These are phyloP conservation scores for Hemicordylus capensis DNA, from an alignment of 2,113 vertebrate species.

Conservation along the genomic window DNA sequence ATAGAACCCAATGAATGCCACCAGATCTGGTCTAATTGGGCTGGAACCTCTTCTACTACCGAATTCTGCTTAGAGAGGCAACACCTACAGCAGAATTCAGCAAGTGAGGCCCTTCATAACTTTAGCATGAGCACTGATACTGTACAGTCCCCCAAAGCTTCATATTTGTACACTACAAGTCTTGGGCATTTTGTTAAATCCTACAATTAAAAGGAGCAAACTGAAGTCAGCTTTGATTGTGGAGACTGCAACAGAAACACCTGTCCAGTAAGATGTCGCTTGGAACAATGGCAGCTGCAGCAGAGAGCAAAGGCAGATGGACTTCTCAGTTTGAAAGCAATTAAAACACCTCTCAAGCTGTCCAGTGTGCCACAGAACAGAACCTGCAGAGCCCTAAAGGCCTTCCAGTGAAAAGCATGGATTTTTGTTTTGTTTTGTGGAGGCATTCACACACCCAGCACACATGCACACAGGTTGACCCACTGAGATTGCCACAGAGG, in stretches of 20 bases:
- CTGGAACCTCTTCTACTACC: neutral
- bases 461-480: neutral
- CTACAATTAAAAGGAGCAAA: neutral
- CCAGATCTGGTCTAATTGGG: neutral
- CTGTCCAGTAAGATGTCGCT: neutral
- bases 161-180: too few species aligned
- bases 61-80: neutral
- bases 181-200: neutral
- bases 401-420: neutral
- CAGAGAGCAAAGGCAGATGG: conserved; percentile 1
- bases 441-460: neutral
- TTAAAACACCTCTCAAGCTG: conserved; percentile 8
- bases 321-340: neutral
- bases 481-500: neutral
- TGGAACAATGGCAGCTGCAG: neutral
- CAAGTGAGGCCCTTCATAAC: neutral
- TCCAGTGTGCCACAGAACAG: neutral
- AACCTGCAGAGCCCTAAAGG: neutral
- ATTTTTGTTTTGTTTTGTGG: neutral
- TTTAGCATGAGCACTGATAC: neutral
- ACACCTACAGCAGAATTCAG: neutral
- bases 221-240: neutral
- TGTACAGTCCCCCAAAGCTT: neutral
- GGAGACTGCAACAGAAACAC: neutral
- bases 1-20: neutral